phyloP scores from a whole-genome alignment of 30 jellyfish, hydroid and myxozoan genomes.

The Hydractinia symbiolongicarpus region DNA sequence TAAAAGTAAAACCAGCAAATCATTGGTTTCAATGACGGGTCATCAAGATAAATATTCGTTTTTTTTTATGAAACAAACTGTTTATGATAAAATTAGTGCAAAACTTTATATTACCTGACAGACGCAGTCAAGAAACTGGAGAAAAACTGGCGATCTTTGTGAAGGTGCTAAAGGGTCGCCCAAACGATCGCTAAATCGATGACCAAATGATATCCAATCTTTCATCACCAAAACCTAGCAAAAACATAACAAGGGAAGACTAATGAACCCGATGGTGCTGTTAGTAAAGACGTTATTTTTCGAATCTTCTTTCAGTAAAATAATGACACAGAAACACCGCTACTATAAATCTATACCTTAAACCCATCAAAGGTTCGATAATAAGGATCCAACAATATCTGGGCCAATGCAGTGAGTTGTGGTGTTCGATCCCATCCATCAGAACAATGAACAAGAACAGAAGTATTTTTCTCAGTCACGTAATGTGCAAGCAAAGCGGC shows the following conservation, averaged over 20 bases:
- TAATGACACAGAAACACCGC: background rate
- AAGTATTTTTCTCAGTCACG: conserved; percentile 64
- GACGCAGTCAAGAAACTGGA: conserved; percentile 83
- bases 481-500: conserved; percentile 87
- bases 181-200: conserved; percentile 76
- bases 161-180: conserved; percentile 79
- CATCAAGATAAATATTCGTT: too few relatives aligned
- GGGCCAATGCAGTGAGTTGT: conserved; percentile 85
- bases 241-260: background rate
- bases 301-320: background rate
- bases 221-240: conserved; percentile 68
- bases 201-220: conserved; percentile 95
- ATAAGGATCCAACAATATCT: conserved; percentile 69
- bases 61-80: too few relatives aligned
- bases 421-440: conserved; percentile 98
- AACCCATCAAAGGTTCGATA: conserved; percentile 85
- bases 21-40: too few relatives aligned
- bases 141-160: conserved; percentile 82
- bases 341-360: conserved; percentile 39
- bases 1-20: too few relatives aligned
- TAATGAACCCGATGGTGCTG: background rate
- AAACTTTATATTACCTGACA: conserved; percentile 54
- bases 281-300: background rate
- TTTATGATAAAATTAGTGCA: too few relatives aligned
- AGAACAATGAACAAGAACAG: conserved; percentile 81